Conservation (phyloP, 2,888 invertebrate species). For the Allacma fusca region DNA sequence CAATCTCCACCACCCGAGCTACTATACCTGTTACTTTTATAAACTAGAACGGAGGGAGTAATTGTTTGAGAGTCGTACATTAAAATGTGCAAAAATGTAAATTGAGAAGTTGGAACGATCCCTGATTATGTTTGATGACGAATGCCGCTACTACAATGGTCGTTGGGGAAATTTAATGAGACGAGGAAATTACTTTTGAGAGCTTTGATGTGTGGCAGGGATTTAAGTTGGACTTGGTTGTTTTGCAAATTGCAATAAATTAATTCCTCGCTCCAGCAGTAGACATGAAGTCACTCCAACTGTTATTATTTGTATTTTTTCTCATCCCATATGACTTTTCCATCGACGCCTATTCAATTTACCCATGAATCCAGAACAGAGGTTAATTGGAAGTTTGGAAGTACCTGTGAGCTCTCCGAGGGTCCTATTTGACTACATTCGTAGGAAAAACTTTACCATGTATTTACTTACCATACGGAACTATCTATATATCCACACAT, state of each 20-base stretch:
- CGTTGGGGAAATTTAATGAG: conserved; percentile 16
- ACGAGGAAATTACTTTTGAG: conserved; percentile 6
- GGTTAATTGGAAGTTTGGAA: neutral
- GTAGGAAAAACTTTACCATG: too few species aligned
- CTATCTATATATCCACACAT: too few species aligned
- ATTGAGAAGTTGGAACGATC: neutral
- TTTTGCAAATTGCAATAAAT: neutral
- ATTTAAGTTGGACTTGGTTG: too few species aligned
- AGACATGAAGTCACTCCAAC: too few species aligned
- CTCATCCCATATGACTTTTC: neutral
- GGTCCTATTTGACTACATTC: too few species aligned
- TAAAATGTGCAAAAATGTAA: conserved; percentile 11
- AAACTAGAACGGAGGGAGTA: neutral
- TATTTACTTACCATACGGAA: too few species aligned
- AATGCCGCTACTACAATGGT: neutral
- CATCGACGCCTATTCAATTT: conserved; percentile 11
- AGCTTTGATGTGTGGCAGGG: neutral
- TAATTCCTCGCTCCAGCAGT: neutral
- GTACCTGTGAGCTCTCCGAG: neutral
- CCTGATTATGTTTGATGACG: neutral
- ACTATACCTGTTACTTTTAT: neutral
- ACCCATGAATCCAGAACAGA: conserved; percentile 16
- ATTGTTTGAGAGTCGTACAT: neutral
- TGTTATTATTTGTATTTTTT: neutral
- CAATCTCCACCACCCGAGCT: too few species aligned